Percentiles rank a stretch among this genome's conserved stretches.
Conservation (phyloP, 2,888 invertebrate species). For the Belgica antarctica region DNA sequence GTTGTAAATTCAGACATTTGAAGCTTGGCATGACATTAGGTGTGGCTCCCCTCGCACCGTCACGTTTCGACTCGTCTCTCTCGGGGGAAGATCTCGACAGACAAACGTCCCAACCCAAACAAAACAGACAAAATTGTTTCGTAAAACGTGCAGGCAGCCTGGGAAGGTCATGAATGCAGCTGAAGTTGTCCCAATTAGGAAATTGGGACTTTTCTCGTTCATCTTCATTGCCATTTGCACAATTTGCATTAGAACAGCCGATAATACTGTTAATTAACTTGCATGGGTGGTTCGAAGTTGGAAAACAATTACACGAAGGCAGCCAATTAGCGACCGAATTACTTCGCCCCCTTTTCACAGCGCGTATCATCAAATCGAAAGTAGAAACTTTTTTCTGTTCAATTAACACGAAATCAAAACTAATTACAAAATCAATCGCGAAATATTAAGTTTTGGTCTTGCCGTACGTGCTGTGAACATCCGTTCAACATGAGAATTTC, state of each 20-base stretch:
- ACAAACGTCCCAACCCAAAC: no score
- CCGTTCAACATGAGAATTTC: neutral
- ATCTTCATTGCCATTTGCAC: neutral
- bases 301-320: no score
- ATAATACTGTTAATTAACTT: neutral
- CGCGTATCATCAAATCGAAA: neutral
- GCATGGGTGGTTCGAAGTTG: neutral
- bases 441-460: constrained; percentile 7
- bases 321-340: neutral
- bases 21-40: neutral
- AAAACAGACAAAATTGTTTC: no score
- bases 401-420: neutral
- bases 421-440: constrained; percentile 2
- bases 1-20: no score
- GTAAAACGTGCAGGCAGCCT: neutral
- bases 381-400: constrained; percentile 9
- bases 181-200: constrained; percentile 10
- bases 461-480: neutral
- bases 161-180: constrained; percentile 11
- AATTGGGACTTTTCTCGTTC: neutral
- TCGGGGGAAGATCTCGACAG: neutral
- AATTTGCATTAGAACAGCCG: neutral
- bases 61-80: neutral
- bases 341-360: neutral
- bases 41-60: neutral